Percentiles rank a stretch among this genome's conserved stretches.
Conservation (phyloP, 2,888 invertebrate genomes). For the Trissolcus brochymenae region DNA sequence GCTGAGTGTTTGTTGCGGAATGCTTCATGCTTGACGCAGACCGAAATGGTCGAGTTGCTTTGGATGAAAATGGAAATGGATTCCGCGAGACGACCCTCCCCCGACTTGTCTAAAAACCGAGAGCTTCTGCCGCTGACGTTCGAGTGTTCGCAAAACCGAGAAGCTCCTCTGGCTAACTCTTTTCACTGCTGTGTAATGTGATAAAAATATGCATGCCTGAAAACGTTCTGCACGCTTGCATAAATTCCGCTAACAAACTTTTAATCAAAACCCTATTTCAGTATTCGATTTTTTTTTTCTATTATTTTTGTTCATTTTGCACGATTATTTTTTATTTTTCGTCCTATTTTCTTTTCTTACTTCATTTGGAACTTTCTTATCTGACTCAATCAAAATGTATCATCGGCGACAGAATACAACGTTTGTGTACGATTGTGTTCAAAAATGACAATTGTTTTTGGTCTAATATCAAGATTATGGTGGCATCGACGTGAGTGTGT, state of each 20-base stretch:
- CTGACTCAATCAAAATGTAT: neutral
- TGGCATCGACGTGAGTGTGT: constrained; percentile 60
- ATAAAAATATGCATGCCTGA: constrained; percentile 40
- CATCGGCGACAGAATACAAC: neutral
- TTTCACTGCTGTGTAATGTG: constrained; percentile 21
- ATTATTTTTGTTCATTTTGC: too few species aligned
- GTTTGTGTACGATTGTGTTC: constrained; percentile 13
- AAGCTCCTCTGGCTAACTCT: constrained; percentile 18
- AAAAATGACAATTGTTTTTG: constrained; percentile 44
- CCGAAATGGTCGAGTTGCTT: constrained; percentile 54
- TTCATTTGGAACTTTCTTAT: neutral
- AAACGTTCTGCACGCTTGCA: constrained; percentile 20
- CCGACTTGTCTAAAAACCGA: constrained; percentile 47
- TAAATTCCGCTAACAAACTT: constrained; percentile 11
- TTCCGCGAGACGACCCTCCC: constrained; percentile 49
- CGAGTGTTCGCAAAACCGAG: constrained; percentile 44
- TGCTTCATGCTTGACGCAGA: constrained; percentile 51
- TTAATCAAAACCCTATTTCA: constrained; percentile 35
- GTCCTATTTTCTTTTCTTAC: neutral
- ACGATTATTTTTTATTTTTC: constrained; percentile 12
- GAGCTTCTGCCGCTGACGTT: constrained; percentile 51
- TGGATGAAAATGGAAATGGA: constrained; percentile 56
- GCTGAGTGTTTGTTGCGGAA: constrained; percentile 44
- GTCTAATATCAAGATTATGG: constrained; percentile 49
- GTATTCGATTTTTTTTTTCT: constrained; percentile 10